Percentiles rank a stretch among this genome's conserved stretches.
Evolutionary conservation across 2,888 invertebrate genomes (phyloP).

Genomic region (Conomelus anceps): DNA sequence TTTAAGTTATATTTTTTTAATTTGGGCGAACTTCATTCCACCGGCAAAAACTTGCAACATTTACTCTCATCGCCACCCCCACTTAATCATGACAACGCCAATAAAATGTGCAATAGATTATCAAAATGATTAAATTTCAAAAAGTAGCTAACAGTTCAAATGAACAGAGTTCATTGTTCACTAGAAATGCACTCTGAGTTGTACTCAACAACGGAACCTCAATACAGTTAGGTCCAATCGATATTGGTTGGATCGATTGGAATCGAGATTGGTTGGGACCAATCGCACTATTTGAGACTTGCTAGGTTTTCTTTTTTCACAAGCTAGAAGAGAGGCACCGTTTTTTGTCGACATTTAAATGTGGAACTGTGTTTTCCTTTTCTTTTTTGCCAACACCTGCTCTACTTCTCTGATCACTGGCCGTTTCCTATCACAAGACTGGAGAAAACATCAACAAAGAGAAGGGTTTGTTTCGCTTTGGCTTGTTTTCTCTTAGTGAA

Average conservation of each 20-base stretch:
- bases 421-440: neutral
- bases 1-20: no score
- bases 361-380: neutral
- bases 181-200: neutral
- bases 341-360: neutral
- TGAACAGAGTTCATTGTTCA: neutral
- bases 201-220: neutral
- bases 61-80: no score
- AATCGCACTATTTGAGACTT: neutral
- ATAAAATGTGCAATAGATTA: no score
- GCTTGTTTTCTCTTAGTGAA: neutral
- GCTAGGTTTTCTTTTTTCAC: neutral
- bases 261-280: neutral
- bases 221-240: neutral
- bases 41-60: no score
- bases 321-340: no score
- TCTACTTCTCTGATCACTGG: neutral
- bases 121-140: neutral
- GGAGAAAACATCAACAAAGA: neutral
- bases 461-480: neutral
- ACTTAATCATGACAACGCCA: no score
- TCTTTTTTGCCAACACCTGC: neutral
- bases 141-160: neutral
- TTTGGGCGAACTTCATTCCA: no score
- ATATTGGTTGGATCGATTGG: neutral